phyloP scores from a whole-genome alignment of 2,113 vertebrate species.

The Tachycineta bicolor region DNA sequence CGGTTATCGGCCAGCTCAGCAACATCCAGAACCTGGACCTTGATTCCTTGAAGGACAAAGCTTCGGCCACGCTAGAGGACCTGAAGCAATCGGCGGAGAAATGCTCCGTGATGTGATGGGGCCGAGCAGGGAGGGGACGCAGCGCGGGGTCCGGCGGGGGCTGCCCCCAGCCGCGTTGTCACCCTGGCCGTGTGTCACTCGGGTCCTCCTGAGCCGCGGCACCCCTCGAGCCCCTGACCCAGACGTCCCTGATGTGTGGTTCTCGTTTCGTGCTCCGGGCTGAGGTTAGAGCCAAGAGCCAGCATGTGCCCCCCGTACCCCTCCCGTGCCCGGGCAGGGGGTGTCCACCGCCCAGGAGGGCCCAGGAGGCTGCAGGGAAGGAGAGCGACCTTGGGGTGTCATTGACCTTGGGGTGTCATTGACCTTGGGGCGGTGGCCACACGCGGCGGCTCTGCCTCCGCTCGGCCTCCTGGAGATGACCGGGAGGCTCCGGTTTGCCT shows the following conservation, averaged over 20 bases:
- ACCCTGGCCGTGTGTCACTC: not conserved
- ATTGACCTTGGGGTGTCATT: not conserved
- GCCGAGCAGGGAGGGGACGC: not conserved
- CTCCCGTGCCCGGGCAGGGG: not conserved
- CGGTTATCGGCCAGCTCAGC: constrained; percentile 90
- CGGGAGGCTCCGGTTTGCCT: not conserved
- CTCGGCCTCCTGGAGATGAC: not conserved
- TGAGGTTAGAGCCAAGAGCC: not conserved
- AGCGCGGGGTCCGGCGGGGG: not conserved
- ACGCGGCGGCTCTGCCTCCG: not conserved
- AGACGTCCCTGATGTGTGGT: not conserved
- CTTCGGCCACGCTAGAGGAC: constrained; percentile 92
- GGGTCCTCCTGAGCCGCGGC: not conserved
- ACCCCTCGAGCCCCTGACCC: not conserved
- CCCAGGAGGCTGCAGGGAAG: not conserved
- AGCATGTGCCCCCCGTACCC: not conserved
- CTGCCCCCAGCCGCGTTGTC: not conserved
- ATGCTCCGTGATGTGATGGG: constrained; percentile 89
- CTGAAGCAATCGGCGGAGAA: constrained; percentile 96
- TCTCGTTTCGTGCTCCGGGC: not conserved
- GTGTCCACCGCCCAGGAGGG: not conserved
- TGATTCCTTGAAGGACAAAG: constrained; percentile 94
- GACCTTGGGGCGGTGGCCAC: not conserved
- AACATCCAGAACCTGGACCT: constrained; percentile 95
- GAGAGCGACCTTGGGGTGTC: not conserved